Percentiles rank a stretch among this genome's conserved stretches.
phyloP scores from a whole-genome alignment of 2,113 vertebrate genomes.

The Pitta sordida region DNA sequence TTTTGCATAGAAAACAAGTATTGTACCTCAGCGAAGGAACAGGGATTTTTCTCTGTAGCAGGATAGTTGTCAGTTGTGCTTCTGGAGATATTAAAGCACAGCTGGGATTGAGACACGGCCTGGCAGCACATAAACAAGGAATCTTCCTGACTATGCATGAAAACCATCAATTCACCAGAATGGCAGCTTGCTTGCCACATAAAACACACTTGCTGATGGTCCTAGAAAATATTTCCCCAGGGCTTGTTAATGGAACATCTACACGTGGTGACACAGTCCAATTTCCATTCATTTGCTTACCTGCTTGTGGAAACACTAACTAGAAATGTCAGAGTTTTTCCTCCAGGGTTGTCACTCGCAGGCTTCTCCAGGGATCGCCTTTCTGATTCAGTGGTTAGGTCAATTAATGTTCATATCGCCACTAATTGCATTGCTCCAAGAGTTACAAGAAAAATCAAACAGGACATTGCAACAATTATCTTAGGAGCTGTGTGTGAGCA shows the following conservation, averaged over 20 bases:
- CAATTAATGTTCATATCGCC: conserved; percentile 29
- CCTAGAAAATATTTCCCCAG: conserved; percentile 4
- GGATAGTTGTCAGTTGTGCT: neutral
- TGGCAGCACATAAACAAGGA: neutral
- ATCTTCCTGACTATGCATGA: neutral
- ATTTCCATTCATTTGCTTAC: conserved; percentile 21
- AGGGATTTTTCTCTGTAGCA: neutral
- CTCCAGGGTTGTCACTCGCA: neutral
- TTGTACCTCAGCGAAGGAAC: neutral
- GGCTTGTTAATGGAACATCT: conserved; percentile 8
- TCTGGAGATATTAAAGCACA: neutral
- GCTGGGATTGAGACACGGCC: neutral
- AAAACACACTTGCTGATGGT: neutral
- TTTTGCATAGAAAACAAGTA: neutral
- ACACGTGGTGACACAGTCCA: neutral
- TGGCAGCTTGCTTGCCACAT: neutral
- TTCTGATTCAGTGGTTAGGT: neutral
- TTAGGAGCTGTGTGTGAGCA: neutral
- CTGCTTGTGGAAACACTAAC: conserved; percentile 20
- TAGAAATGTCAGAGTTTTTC: conserved; percentile 24
- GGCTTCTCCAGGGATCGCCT: neutral
- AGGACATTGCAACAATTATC: neutral
- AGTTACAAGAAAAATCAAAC: conserved; percentile 17
- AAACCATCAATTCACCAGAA: neutral
- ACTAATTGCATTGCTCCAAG: conserved; percentile 18